A percentile compares a stretch with the other conserved stretches of the same genome.
These are phyloP conservation scores for Philotrypesis tridentata DNA, from an alignment of 1,140 invertebrate genomes.

Conservation along the genomic window DNA sequence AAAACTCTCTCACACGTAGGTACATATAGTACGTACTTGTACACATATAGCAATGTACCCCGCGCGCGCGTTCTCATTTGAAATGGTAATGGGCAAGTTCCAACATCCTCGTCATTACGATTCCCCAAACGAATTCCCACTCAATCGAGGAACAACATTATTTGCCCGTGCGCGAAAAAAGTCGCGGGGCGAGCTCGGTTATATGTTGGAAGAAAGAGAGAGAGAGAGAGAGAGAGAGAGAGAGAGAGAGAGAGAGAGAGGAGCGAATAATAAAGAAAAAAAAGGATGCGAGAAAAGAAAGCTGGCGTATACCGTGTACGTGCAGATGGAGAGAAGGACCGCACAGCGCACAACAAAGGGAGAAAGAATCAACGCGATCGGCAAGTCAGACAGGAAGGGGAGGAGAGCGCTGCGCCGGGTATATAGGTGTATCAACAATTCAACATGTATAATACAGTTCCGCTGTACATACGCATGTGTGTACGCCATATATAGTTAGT, in stretches of 20 bases:
- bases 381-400: constrained; percentile 22
- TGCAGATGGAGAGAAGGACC: background rate
- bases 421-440: too few species aligned
- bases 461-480: background rate
- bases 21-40: too few species aligned
- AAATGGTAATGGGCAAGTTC: background rate
- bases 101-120: background rate
- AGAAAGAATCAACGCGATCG: background rate
- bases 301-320: too few species aligned
- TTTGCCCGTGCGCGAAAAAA: too few species aligned
- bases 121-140: background rate
- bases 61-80: background rate
- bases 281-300: background rate
- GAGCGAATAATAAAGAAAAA: background rate
- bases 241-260: too few species aligned
- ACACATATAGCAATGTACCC: too few species aligned
- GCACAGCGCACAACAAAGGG: background rate
- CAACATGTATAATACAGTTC: constrained; percentile 5
- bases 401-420: background rate
- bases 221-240: background rate
- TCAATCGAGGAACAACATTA: background rate
- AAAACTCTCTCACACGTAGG: too few species aligned
- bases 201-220: too few species aligned
- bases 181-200: too few species aligned
- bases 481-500: background rate